Conservation (phyloP, 2,888 invertebrate genomes). For the Catocala fraxini region DNA sequence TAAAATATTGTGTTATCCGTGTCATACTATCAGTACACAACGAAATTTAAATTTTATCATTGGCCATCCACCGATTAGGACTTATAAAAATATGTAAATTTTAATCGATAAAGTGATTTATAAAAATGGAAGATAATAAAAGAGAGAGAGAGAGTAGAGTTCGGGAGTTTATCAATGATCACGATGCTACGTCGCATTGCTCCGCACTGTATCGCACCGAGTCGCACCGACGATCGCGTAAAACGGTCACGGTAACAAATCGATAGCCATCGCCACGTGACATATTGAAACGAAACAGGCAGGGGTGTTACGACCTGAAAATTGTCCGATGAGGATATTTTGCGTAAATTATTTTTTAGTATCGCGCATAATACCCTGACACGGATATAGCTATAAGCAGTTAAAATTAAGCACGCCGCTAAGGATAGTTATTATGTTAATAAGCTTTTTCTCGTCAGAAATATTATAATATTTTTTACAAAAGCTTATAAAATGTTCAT, state of each 20-base stretch:
- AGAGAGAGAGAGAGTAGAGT: constrained; percentile 24
- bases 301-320: constrained; percentile 29
- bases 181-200: constrained; percentile 4
- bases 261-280: constrained; percentile 33
- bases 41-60: constrained; percentile 41
- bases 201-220: background rate
- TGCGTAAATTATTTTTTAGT: constrained; percentile 1
- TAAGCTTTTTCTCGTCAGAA: background rate
- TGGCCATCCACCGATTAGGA: constrained; percentile 12
- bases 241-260: constrained; percentile 43
- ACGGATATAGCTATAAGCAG: background rate
- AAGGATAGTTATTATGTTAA: constrained; percentile 3
- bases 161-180: constrained; percentile 45
- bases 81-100: constrained; percentile 43
- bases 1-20: constrained; percentile 13
- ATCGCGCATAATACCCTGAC: background rate
- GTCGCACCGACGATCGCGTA: constrained; percentile 32
- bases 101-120: constrained; percentile 48
- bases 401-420: constrained; percentile 1
- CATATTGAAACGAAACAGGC: constrained; percentile 2
- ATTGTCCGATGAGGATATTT: background rate
- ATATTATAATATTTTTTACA: background rate
- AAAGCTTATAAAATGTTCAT: constrained; percentile 6
- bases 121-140: constrained; percentile 42
- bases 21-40: constrained; percentile 27